Evolutionary conservation across 2,888 invertebrate genomes (phyloP).

Genomic region (Drosophila emarginata): DNA sequence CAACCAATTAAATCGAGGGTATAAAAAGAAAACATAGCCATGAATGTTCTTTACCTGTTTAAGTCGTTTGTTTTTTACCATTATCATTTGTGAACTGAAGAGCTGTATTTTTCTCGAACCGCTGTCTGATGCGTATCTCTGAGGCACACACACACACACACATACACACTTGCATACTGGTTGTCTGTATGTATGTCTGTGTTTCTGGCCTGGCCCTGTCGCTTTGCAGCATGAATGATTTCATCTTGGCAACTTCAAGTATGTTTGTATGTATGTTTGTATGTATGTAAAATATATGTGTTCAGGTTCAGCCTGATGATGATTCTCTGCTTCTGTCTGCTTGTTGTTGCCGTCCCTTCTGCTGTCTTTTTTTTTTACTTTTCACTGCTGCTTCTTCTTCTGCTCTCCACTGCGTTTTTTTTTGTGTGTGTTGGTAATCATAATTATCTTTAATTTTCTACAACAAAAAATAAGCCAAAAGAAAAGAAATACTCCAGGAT

Average conservation of each 20-base stretch:
- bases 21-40: constrained; percentile 47
- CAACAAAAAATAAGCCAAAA: constrained; percentile 23
- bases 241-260: constrained; percentile 38
- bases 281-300: neutral
- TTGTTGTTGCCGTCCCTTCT: neutral
- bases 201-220: constrained; percentile 8
- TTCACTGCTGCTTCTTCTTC: neutral
- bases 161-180: neutral
- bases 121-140: constrained; percentile 50
- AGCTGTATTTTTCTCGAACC: constrained; percentile 24
- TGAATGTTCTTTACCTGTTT: constrained; percentile 61
- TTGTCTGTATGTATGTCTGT: constrained; percentile 20
- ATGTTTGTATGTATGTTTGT: neutral
- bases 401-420: neutral
- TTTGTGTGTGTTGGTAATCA: constrained; percentile 59
- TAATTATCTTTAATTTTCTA: constrained; percentile 66
- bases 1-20: neutral
- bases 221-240: constrained; percentile 60
- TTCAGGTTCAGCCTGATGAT: constrained; percentile 15
- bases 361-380: neutral
- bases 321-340: constrained; percentile 19
- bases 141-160: constrained; percentile 30
- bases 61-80: constrained; percentile 50
- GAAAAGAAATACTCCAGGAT: constrained; percentile 40
- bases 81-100: constrained; percentile 60